phyloP scores from a whole-genome alignment of 2,797 vertebrate species.

The Podarcis lilfordi region DNA sequence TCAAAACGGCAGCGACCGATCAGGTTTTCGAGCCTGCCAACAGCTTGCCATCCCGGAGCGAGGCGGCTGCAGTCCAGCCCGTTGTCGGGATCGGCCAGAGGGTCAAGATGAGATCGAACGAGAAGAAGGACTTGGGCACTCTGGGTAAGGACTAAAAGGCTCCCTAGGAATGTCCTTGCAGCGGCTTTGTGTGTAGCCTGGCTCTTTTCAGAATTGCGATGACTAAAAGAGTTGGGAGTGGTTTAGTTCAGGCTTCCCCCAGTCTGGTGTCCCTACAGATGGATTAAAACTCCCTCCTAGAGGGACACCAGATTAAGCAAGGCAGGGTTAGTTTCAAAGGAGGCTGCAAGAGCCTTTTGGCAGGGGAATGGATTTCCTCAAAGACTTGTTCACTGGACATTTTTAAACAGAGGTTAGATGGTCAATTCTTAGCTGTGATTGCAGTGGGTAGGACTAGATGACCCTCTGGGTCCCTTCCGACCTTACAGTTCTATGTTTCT shows the following conservation, averaged over 20 bases:
- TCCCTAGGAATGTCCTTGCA: background rate
- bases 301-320: too few relatives aligned
- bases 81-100: conserved; percentile 90
- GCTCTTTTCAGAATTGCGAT: background rate
- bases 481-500: too few relatives aligned
- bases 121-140: conserved; percentile 92
- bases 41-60: conserved; percentile 71
- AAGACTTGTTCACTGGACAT: too few relatives aligned
- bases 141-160: conserved; percentile 74
- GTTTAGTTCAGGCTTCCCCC: background rate
- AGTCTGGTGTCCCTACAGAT: background rate
- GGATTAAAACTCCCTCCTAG: background rate
- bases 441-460: too few relatives aligned
- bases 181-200: too few relatives aligned
- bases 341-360: too few relatives aligned
- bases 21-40: conserved; percentile 75
- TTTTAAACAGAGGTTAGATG: too few relatives aligned
- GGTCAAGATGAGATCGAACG: conserved; percentile 84
- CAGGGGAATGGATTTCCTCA: too few relatives aligned
- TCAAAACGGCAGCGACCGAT: conserved; percentile 7
- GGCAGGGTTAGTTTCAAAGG: too few relatives aligned
- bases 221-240: background rate
- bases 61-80: conserved; percentile 83
- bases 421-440: too few relatives aligned
- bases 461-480: too few relatives aligned